Evolutionary conservation across 2,113 vertebrate genomes (phyloP).

Genomic region (Polyodon spathula): DNA sequence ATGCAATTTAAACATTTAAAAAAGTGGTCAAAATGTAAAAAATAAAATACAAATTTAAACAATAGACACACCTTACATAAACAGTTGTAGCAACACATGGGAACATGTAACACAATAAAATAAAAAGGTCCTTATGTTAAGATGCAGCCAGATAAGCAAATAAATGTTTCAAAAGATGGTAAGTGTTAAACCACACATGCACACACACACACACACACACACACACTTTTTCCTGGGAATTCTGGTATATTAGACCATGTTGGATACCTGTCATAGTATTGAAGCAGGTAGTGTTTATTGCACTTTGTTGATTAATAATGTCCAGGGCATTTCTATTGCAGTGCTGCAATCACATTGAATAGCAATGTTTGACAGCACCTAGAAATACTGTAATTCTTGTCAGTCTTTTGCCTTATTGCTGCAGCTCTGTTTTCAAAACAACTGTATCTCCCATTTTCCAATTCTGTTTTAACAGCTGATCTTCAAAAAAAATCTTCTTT

Average conservation of each 20-base stretch:
- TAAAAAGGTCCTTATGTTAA: no score
- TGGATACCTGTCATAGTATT: constrained; percentile 23
- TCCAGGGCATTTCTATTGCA: constrained; percentile 24
- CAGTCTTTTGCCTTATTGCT: constrained; percentile 22
- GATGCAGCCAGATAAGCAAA: no score
- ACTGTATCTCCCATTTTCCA: neutral
- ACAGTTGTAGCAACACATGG: no score
- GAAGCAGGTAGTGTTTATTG: constrained; percentile 25
- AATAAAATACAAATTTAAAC: no score
- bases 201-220: no score
- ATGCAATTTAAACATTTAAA: no score
- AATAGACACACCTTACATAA: no score
- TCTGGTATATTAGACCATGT: constrained; percentile 18
- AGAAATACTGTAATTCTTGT: constrained; percentile 28
- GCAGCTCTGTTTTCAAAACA: constrained; percentile 4
- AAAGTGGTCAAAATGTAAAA: no score
- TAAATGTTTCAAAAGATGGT: no score
- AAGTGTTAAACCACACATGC: no score
- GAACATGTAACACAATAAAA: no score
- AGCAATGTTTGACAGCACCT: constrained; percentile 24
- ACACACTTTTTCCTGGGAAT: neutral
- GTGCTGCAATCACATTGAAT: constrained; percentile 27
- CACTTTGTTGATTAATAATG: constrained; percentile 23
- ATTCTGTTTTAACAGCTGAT: neutral
- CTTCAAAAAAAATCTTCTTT: neutral